Base-by-base conservation (phyloP, 2,113 vertebrate genomes). In the Typhlomys cinereus region DNA sequence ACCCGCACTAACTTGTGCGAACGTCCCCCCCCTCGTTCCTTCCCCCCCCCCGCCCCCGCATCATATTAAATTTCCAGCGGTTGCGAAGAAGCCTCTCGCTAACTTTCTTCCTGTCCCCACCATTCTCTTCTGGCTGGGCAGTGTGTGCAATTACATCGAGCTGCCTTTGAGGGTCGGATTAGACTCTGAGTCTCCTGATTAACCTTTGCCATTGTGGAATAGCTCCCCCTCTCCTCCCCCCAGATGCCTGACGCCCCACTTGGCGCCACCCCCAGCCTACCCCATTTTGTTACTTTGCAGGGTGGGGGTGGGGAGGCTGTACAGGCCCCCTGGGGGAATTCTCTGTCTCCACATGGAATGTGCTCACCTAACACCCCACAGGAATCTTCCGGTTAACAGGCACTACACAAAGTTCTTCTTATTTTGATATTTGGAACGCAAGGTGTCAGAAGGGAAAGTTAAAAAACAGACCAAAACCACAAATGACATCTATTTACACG, bases 101-200 rank as follows among this genome's bases (percentile, higher is more conserved):
- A 91, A 90, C 93, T 4, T 29, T 85, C 88, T 85, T 69, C 34
- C 93, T 67, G 71, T 94, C 94, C 92, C 95, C 95, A 96, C 94
- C 96, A 92, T 96, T 96, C 96, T 96, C 96, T 88, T 90, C 76
- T 89, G 93, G 87, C 91, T 95, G 93, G 78, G 73, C 91, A 96
- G 94, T 94, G 92, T 95, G 95, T 95, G 92, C 84, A 85, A 88
- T 96, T 95, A 97, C 89, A 93, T 92, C n/a, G 95, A 93, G 85
- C 91, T 91, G 91, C 93, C 89, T 96, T 96, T 95, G 96, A 95
- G 94, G 94, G 74, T 34, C 71, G 96, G 95, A 96, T 94, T 94
- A 96, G 94, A 95, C 92, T 96, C 95, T 96, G 92, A 97, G 96
- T 94, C 96, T 96, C 91, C 91, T 97, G 96, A 96, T 97, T 97